phyloP scores from a whole-genome alignment of 2,888 invertebrate genomes.

The Pycnomerus fuliginosus region DNA sequence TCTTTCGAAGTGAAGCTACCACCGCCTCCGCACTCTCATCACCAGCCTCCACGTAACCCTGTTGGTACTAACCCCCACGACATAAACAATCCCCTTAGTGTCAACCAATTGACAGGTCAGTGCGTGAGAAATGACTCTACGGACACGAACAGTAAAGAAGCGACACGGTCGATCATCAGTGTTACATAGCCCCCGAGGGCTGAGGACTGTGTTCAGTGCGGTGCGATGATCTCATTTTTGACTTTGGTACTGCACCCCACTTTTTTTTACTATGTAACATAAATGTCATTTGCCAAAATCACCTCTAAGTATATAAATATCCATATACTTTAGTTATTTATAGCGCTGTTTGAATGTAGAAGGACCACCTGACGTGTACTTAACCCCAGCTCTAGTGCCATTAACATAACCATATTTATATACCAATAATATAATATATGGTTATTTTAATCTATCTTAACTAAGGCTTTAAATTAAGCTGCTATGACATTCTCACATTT shows the following conservation, averaged over 20 bases:
- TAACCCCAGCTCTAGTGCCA: too few species aligned
- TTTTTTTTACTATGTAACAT: conserved; percentile 52
- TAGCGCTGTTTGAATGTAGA: conserved; percentile 33
- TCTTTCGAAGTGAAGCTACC: conserved; percentile 50
- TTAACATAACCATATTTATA: too few species aligned
- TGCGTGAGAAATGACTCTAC: conserved; percentile 49
- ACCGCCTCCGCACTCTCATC: conserved; percentile 50
- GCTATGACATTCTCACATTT: too few species aligned
- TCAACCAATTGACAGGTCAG: conserved; percentile 84
- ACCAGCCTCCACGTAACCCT: conserved; percentile 64
- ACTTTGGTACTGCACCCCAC: conserved; percentile 41
- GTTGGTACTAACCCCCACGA: conserved; percentile 91
- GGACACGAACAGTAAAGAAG: conserved; percentile 47
- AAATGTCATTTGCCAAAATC: conserved; percentile 57
- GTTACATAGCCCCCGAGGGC: conserved; percentile 48
- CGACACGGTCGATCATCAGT: conserved; percentile 51
- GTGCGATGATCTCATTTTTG: conserved; percentile 48
- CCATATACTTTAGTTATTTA: conserved; percentile 41
- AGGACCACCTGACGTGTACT: conserved; percentile 6
- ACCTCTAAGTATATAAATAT: conserved; percentile 44
- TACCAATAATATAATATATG: too few species aligned
- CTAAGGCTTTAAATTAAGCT: too few species aligned
- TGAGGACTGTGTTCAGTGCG: conserved; percentile 30
- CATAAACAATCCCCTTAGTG: conserved; percentile 88
- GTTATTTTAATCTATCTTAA: too few species aligned